Conservation (phyloP, 1,140 invertebrate genomes). For the Apis laboriosa region DNA sequence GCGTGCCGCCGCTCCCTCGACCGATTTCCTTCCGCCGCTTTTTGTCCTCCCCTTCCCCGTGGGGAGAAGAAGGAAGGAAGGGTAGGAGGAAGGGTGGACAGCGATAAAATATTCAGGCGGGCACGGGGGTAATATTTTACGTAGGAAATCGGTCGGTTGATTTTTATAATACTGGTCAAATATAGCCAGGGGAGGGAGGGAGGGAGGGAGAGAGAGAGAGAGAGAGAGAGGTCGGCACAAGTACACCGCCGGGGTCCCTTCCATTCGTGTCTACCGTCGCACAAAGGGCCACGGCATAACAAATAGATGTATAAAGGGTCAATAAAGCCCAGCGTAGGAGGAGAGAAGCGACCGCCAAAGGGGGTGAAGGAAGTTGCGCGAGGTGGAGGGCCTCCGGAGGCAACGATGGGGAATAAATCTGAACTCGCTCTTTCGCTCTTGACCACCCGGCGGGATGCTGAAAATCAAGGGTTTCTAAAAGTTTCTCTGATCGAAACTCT, state of each 20-base stretch:
- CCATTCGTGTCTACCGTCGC: conserved; percentile 71
- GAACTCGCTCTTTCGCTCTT: conserved; percentile 72
- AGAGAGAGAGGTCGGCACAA: conserved; percentile 61
- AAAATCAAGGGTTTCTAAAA: conserved; percentile 70
- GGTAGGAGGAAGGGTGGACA: conserved; percentile 71
- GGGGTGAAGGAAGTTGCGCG: conserved; percentile 50
- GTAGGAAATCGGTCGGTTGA: conserved; percentile 82
- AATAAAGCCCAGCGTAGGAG: conserved; percentile 78
- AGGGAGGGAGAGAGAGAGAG: conserved; percentile 73
- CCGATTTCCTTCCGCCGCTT: conserved; percentile 33
- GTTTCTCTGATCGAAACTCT: conserved; percentile 38
- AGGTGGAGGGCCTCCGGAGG: conserved; percentile 73
- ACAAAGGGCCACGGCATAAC: conserved; percentile 80
- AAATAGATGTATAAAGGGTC: conserved; percentile 82
- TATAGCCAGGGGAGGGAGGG: conserved; percentile 75
- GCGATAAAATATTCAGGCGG: conserved; percentile 81
- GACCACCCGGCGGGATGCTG: conserved; percentile 69
- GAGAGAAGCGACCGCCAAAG: conserved; percentile 61
- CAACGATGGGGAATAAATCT: conserved; percentile 78
- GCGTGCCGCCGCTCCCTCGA: conserved; percentile 7
- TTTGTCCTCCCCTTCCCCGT: conserved; percentile 5
- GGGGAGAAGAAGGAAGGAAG: conserved; percentile 35
- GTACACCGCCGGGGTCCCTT: conserved; percentile 67
- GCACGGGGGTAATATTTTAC: conserved; percentile 79
- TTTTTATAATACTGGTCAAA: conserved; percentile 83